These are phyloP conservation scores for Rhinopithecus roxellana DNA, from an alignment of 2,113 vertebrate genomes.

Conservation along the genomic window DNA sequence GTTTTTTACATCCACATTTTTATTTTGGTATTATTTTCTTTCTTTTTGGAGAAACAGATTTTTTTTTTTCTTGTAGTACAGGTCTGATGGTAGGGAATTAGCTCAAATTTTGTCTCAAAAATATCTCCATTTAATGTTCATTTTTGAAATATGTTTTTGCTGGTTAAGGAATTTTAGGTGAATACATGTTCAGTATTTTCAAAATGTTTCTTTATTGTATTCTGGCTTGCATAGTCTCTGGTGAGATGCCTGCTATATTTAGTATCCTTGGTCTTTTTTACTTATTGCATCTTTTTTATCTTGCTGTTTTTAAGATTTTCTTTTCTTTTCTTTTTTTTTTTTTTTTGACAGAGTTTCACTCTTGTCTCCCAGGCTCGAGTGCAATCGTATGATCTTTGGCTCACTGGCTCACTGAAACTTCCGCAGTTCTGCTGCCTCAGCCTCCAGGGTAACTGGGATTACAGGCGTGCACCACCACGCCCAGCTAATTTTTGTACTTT, in stretches of 20 bases:
- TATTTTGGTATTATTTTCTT: neutral
- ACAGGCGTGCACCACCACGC: fast-evolving
- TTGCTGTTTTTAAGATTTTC: neutral
- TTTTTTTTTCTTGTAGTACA: neutral
- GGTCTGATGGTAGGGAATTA: neutral
- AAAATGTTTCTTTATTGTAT: neutral
- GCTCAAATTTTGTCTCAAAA: neutral
- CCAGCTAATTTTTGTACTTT: too few relatives aligned
- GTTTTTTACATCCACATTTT: neutral
- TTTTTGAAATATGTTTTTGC: neutral
- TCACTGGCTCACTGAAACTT: too few relatives aligned
- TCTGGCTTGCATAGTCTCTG: neutral
- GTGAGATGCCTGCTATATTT: neutral
- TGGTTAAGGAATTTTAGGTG: neutral
- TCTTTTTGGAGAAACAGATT: neutral
- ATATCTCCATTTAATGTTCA: neutral
- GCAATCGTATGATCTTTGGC: too few relatives aligned
- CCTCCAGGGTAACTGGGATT: too few relatives aligned
- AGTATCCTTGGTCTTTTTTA: neutral
- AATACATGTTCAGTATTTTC: neutral
- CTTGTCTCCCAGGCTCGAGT: too few relatives aligned
- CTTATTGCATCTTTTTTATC: neutral
- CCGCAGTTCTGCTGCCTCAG: too few relatives aligned
- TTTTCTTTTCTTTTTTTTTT: neutral
- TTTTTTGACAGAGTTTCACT: too few relatives aligned